These are phyloP conservation scores for Cettia cetti DNA, from an alignment of 2,113 vertebrate genomes.

Conservation along the genomic window DNA sequence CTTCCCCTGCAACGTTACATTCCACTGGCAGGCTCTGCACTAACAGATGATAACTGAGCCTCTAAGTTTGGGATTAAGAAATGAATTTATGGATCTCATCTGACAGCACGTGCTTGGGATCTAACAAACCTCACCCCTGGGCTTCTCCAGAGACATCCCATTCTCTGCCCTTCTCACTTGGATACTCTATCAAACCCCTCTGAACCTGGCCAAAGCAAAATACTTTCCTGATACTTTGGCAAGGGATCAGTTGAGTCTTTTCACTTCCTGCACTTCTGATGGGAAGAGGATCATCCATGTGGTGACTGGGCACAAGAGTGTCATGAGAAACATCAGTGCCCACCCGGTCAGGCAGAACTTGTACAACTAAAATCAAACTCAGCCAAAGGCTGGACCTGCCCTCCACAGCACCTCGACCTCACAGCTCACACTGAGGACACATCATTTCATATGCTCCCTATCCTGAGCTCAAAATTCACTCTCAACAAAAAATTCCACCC, in stretches of 20 bases:
- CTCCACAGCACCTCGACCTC: neutral
- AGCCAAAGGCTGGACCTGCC: neutral
- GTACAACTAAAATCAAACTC: neutral
- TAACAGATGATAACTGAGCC: neutral
- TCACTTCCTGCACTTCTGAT: neutral
- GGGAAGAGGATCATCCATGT: neutral
- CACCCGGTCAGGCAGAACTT: neutral
- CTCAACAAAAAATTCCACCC: neutral
- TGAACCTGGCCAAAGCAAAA: neutral
- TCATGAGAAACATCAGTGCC: neutral
- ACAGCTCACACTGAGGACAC: rapidly evolving
- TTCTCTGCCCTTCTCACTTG: neutral
- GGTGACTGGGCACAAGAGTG: neutral
- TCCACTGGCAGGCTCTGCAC: neutral
- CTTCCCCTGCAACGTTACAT: neutral
- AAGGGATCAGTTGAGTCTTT: neutral
- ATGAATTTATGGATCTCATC: neutral
- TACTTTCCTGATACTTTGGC: neutral
- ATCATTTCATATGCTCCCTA: neutral
- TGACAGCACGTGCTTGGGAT: neutral
- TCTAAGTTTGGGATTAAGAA: neutral
- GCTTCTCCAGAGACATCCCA: neutral
- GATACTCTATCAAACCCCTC: neutral
- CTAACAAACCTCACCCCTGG: neutral
- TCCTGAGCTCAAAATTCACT: neutral